Conservation (phyloP, 2,888 invertebrate species). For the Gerris lacustris region DNA sequence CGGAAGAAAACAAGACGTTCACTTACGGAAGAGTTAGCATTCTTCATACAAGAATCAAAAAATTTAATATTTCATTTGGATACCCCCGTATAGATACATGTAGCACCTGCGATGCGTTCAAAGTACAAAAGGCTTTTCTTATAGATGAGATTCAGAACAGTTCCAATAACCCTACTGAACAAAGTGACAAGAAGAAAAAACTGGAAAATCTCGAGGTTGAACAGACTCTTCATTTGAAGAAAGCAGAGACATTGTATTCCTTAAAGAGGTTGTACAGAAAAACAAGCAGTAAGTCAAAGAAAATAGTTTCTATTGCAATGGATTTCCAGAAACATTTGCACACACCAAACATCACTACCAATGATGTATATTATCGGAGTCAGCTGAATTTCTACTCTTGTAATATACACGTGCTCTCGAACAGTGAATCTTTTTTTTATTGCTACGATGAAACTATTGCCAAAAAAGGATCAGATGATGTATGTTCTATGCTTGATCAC, state of each 20-base stretch:
- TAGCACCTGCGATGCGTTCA: slow-evolving; percentile 20
- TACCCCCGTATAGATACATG: slow-evolving; percentile 24
- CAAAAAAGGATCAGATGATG: slow-evolving; percentile 22
- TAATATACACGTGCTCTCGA: slow-evolving; percentile 19
- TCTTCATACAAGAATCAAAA: no score
- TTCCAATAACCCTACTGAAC: not conserved
- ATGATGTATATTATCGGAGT: slow-evolving; percentile 22
- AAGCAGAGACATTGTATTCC: slow-evolving; percentile 15
- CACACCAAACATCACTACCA: slow-evolving; percentile 22
- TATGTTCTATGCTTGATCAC: slow-evolving; percentile 20
- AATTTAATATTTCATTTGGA: slow-evolving; percentile 24
- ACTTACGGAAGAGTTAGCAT: no score
- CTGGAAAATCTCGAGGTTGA: slow-evolving; percentile 6
- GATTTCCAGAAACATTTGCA: slow-evolving; percentile 23
- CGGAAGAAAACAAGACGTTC: no score
- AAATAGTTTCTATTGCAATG: slow-evolving; percentile 17
- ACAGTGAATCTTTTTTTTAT: slow-evolving; percentile 16
- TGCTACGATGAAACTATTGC: slow-evolving; percentile 20
- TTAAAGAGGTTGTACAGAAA: slow-evolving; percentile 17
- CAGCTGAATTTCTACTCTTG: slow-evolving; percentile 20
- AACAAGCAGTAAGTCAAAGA: slow-evolving; percentile 13
- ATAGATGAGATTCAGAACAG: not conserved
- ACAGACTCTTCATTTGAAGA: slow-evolving; percentile 16
- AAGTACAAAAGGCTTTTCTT: slow-evolving; percentile 13
- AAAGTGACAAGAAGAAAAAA: slow-evolving; percentile 6